Evolutionary conservation across 2,113 vertebrate species (phyloP).

Genomic region (Trichechus manatus): DNA sequence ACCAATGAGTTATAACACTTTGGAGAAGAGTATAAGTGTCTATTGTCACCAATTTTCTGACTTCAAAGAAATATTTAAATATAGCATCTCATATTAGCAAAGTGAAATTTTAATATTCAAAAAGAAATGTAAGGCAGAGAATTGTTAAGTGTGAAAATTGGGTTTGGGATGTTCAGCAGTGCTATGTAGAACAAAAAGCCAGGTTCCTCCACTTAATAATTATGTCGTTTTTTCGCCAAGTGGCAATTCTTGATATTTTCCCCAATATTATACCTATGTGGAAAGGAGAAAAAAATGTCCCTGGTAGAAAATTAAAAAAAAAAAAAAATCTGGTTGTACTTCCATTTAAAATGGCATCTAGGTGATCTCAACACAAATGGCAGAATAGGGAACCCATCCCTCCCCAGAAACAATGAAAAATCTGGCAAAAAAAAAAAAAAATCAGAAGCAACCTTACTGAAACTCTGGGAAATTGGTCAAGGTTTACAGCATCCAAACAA

Average conservation of each 20-base stretch:
- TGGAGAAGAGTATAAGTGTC: neutral
- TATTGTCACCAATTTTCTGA: neutral
- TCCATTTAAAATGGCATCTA: neutral
- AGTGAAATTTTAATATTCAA: slow-evolving; percentile 18
- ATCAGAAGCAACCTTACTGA: no score
- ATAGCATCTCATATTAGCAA: neutral
- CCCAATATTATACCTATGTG: neutral
- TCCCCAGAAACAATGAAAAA: no score
- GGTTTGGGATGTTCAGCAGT: neutral
- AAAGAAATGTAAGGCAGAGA: neutral
- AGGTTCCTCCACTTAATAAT: neutral
- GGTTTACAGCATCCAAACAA: no score
- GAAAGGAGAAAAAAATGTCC: neutral
- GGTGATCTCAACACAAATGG: no score
- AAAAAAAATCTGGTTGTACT: neutral
- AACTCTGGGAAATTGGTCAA: no score
- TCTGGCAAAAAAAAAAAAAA: no score
- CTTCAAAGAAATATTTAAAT: neutral
- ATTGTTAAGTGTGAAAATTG: neutral
- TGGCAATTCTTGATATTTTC: neutral
- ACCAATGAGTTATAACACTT: neutral
- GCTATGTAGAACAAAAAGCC: neutral
- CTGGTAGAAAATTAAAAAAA: neutral
- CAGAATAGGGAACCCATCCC: no score
- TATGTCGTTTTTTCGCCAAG: neutral